Base-by-base conservation (phyloP, 2,888 invertebrate species). In the Coenonympha arcania region DNA sequence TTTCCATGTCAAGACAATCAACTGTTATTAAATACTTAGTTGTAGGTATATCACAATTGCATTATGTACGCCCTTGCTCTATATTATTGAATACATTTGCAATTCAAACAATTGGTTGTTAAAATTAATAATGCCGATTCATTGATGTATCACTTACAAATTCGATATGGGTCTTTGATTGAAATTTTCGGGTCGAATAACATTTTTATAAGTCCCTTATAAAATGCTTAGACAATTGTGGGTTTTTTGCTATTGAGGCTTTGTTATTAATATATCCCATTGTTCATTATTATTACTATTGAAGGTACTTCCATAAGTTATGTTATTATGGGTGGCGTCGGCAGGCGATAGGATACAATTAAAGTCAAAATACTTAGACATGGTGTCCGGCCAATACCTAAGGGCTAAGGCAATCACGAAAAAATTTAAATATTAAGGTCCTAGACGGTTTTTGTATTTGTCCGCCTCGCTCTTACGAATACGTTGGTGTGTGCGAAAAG, bases 61-160 rank as follows among this genome's bases (percentile, higher is more conserved):
- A 40, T 54, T 50, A 54, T 48, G 44, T 44, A 37, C 55, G 73
- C 60, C 74, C 74, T 76, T 75, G 75, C 69, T 69, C 73, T 63
- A 69, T 60, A 69, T 22, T 73, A 52, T 50, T 50, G 19, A 57
- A 59, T 57, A 51, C 59, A 65, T 65, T 67, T 60, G 52, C 58
- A 66, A 65, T 60, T 54, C 54, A 57, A 66, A 63, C 50, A 51
- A 68, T 61, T 62, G 63, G 58, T 57, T 60, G 56, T 54, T 41
- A 42, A 46, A 36, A 69, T 71, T 71, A 70, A 63, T 53, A 67
- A 73, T 72, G n/a, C 70, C 61, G 71, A 39, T 50, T 15, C 39
- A 39, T 22, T 22, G 13, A 24, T 15, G 22, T 64, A 64, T 62
- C 66, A 67, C 66, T 73, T 68, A 61, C 53, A 56, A 55, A 66